phyloP scores from a whole-genome alignment of 2,797 vertebrate genomes.

The Catostomus latipinnis region DNA sequence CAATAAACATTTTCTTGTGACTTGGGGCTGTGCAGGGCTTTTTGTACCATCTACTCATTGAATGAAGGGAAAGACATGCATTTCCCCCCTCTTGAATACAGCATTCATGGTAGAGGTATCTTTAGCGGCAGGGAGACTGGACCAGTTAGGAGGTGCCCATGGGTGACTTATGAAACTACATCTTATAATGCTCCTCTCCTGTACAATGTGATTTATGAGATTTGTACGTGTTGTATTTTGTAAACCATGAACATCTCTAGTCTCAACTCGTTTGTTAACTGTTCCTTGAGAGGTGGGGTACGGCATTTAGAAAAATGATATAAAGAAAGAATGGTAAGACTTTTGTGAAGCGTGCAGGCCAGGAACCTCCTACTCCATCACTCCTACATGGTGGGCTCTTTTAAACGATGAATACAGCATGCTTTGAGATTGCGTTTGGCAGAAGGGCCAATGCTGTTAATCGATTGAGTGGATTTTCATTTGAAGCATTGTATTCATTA shows the following conservation, averaged over 20 bases:
- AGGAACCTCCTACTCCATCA: slow-evolving; percentile 54
- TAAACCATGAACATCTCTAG: background rate
- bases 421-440: slow-evolving; percentile 38
- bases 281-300: background rate
- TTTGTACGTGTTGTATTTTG: background rate
- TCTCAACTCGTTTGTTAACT: background rate
- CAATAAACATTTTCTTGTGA: slow-evolving; percentile 59
- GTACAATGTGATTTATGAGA: background rate
- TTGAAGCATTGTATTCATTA: slow-evolving; percentile 19
- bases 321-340: slow-evolving; percentile 25
- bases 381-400: slow-evolving; percentile 48
- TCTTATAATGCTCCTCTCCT: background rate
- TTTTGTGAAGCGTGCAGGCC: slow-evolving; percentile 36
- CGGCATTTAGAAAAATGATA: background rate
- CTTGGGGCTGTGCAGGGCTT: slow-evolving; percentile 40
- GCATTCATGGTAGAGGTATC: slow-evolving; percentile 53
- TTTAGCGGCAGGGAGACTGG: slow-evolving; percentile 52
- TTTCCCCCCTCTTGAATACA: slow-evolving; percentile 45
- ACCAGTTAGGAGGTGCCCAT: slow-evolving; percentile 50
- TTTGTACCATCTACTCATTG: slow-evolving; percentile 35
- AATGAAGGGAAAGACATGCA: slow-evolving; percentile 46
- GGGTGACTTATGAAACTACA: slow-evolving; percentile 40
- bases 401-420: slow-evolving; percentile 44
- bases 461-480: slow-evolving; percentile 38
- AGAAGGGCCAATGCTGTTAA: slow-evolving; percentile 20